Conservation (phyloP, 2,888 invertebrate genomes). For the Yponomeuta malinellus region DNA sequence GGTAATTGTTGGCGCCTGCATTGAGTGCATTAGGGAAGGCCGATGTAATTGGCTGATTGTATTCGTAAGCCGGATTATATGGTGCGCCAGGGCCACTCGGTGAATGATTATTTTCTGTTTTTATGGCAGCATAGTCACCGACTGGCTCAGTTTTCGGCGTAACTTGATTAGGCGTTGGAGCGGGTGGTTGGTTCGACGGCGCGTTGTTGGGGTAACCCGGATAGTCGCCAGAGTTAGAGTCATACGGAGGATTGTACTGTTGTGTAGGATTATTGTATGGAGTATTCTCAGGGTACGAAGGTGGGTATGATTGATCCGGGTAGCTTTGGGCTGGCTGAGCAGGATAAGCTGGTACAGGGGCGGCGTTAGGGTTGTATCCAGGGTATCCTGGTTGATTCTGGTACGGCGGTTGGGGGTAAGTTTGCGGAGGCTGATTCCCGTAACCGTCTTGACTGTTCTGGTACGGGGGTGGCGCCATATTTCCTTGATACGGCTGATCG, state of each 20-base stretch:
- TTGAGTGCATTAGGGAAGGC: slow-evolving; percentile 42
- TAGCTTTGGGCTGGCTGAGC: not conserved
- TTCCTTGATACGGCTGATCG: slow-evolving; percentile 43
- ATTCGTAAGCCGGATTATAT: slow-evolving; percentile 43
- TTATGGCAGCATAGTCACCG: slow-evolving; percentile 27
- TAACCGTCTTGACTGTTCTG: slow-evolving; percentile 48
- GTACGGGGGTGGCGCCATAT: slow-evolving; percentile 48
- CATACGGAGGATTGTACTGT: slow-evolving; percentile 49
- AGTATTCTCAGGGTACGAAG: slow-evolving; percentile 39
- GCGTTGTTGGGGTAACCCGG: slow-evolving; percentile 46
- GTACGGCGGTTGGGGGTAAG: slow-evolving; percentile 30
- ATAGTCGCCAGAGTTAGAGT: slow-evolving; percentile 45
- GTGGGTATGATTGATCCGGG: slow-evolving; percentile 47
- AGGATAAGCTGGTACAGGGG: slow-evolving; percentile 23
- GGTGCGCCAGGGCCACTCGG: slow-evolving; percentile 36
- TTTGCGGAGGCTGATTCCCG: slow-evolving; percentile 24
- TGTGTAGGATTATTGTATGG: slow-evolving; percentile 38
- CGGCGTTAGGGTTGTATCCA: slow-evolving; percentile 48
- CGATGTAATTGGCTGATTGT: slow-evolving; percentile 40
- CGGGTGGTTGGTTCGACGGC: slow-evolving; percentile 33
- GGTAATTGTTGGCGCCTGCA: slow-evolving; percentile 35
- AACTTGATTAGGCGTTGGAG: not conserved
- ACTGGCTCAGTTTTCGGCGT: not conserved
- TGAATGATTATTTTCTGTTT: slow-evolving; percentile 32
- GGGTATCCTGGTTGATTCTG: slow-evolving; percentile 44